phyloP scores from a whole-genome alignment of 2,888 invertebrate species.

The Plagiodera versicolora region DNA sequence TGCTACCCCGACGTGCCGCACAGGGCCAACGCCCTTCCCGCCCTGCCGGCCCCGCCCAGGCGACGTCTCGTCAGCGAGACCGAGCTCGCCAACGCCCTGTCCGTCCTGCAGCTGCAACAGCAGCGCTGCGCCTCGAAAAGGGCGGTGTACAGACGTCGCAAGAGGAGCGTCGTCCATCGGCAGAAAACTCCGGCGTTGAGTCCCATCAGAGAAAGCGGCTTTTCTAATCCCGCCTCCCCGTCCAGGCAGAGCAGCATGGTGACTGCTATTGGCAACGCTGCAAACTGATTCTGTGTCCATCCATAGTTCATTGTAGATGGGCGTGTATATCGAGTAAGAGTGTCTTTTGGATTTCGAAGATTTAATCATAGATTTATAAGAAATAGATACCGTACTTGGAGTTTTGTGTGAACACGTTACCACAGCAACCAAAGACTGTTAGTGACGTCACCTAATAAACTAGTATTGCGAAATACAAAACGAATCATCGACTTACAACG shows the following conservation, averaged over 20 bases:
- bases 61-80: constrained; percentile 55
- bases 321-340: not conserved
- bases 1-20: constrained; percentile 47
- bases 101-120: constrained; percentile 49
- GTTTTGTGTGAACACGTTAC: no score
- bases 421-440: no score
- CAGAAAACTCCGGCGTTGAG: constrained; percentile 62
- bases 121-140: constrained; percentile 40
- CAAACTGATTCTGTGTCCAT: constrained; percentile 19
- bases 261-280: constrained; percentile 47
- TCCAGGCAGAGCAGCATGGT: constrained; percentile 52
- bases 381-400: no score
- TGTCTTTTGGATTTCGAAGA: not conserved
- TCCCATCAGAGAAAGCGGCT: constrained; percentile 71
- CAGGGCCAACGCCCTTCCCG: constrained; percentile 40
- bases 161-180: constrained; percentile 48
- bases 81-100: constrained; percentile 53
- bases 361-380: no score
- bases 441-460: no score
- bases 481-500: no score
- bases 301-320: no score
- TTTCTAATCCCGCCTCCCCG: constrained; percentile 71
- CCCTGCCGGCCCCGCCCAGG: constrained; percentile 53
- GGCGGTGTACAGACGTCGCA: constrained; percentile 35
- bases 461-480: no score